These are phyloP conservation scores for Eilema griseolum DNA, from an alignment of 2,888 invertebrate species.

Conservation along the genomic window DNA sequence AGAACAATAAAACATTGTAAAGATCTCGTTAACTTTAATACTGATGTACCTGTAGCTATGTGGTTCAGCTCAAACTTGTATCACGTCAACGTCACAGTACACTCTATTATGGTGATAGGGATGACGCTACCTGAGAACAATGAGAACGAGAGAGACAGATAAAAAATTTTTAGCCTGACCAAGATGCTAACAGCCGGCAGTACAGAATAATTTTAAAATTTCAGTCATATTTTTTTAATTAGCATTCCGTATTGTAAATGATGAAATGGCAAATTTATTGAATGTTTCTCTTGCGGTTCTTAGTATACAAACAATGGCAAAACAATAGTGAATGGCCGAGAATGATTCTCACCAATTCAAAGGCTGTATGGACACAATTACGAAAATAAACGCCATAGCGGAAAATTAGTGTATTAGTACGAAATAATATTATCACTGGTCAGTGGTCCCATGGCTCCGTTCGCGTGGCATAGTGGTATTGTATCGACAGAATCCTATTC, in stretches of 20 bases:
- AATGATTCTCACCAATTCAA: conserved; percentile 2
- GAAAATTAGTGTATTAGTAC: background rate
- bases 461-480: background rate
- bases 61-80: too few relatives aligned
- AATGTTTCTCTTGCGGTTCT: background rate
- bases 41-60: too few relatives aligned
- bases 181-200: background rate
- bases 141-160: background rate
- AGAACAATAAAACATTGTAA: too few relatives aligned
- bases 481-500: background rate
- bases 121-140: background rate
- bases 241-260: background rate
- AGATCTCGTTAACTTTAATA: too few relatives aligned
- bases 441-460: background rate
- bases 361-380: background rate
- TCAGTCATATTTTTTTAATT: background rate
- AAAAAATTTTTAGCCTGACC: background rate
- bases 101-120: too few relatives aligned
- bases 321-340: background rate
- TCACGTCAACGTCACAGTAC: background rate
- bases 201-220: background rate
- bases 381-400: background rate
- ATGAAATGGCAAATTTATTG: background rate
- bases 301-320: conserved; percentile 6
- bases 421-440: background rate